Evolutionary conservation across 2,113 vertebrate species (phyloP).

Genomic region (Anoplopoma fimbria): DNA sequence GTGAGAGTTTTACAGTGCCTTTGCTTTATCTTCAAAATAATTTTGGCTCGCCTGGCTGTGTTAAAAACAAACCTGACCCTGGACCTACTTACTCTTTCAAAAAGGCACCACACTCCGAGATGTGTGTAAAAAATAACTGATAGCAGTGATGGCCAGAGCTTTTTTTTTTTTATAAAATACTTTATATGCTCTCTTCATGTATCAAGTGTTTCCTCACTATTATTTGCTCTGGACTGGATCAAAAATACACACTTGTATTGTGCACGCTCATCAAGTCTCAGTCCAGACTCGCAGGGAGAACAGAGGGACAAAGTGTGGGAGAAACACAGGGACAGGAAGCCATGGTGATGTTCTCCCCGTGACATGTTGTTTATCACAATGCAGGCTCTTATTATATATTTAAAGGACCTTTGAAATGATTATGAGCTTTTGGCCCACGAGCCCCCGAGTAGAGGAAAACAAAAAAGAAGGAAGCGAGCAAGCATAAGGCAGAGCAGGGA

Average conservation of each 20-base stretch:
- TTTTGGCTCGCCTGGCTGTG: too few relatives aligned
- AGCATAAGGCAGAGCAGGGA: constrained; percentile 43
- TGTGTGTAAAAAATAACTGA: too few relatives aligned
- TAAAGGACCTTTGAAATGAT: constrained; percentile 85
- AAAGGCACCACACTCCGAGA: too few relatives aligned
- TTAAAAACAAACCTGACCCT: too few relatives aligned
- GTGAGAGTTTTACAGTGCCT: too few relatives aligned
- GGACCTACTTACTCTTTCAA: too few relatives aligned
- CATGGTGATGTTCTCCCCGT: constrained; percentile 70
- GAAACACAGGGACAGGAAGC: constrained; percentile 7
- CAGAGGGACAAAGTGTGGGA: constrained; percentile 23
- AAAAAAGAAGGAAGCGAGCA: constrained; percentile 56
- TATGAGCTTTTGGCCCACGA: constrained; percentile 81
- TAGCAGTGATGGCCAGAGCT: too few relatives aligned
- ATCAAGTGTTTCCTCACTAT: neutral
- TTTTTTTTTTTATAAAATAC: constrained; percentile 17
- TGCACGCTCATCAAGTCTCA: neutral
- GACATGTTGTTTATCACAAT: constrained; percentile 82
- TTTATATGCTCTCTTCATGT: neutral
- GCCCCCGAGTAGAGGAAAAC: constrained; percentile 65
- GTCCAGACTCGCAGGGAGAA: neutral
- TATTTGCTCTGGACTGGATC: neutral
- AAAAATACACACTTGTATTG: neutral
- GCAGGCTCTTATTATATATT: constrained; percentile 83
- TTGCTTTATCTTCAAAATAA: too few relatives aligned